These are phyloP conservation scores for Coelogynopora nodosa DNA, from an alignment of 2,888 invertebrate species.

Conservation along the genomic window DNA sequence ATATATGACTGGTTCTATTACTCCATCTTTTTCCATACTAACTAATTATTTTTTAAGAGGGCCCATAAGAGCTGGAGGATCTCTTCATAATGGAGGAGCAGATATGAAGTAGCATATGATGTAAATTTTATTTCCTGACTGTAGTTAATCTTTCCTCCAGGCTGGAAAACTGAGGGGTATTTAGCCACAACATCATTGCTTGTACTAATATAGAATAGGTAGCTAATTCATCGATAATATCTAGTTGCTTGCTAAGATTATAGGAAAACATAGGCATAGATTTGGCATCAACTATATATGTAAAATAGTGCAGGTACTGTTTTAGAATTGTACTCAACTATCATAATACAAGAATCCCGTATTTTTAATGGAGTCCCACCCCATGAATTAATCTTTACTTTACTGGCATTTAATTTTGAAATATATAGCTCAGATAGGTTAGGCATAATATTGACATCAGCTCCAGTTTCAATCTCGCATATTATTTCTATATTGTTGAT, in stretches of 20 bases:
- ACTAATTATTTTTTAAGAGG: too few relatives aligned
- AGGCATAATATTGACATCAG: conserved; percentile 32
- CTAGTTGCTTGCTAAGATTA: conserved; percentile 27
- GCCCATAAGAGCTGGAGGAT: too few relatives aligned
- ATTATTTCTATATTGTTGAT: not conserved
- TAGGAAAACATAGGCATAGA: not conserved
- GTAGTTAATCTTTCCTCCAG: conserved; percentile 22
- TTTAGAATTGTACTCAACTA: not conserved
- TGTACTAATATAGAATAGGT: not conserved
- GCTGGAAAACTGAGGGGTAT: conserved; percentile 10
- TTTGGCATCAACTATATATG: conserved; percentile 32
- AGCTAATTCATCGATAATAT: conserved; percentile 20
- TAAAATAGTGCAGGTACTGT: not conserved
- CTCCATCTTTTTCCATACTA: too few relatives aligned
- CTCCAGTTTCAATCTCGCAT: not conserved
- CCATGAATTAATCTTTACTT: conserved; percentile 16
- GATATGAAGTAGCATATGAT: not conserved
- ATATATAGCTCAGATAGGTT: not conserved
- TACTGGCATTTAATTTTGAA: conserved; percentile 1
- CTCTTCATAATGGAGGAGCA: too few relatives aligned
- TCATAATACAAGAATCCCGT: not conserved
- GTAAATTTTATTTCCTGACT: not conserved
- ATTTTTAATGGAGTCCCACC: conserved; percentile 28
- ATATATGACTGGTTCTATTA: too few relatives aligned
- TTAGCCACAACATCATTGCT: conserved; percentile 22